Evolutionary conservation across 2,888 invertebrate genomes (phyloP), one percentile per base, ranked within the genome.

Genomic region (Eledona agricola): DNA sequence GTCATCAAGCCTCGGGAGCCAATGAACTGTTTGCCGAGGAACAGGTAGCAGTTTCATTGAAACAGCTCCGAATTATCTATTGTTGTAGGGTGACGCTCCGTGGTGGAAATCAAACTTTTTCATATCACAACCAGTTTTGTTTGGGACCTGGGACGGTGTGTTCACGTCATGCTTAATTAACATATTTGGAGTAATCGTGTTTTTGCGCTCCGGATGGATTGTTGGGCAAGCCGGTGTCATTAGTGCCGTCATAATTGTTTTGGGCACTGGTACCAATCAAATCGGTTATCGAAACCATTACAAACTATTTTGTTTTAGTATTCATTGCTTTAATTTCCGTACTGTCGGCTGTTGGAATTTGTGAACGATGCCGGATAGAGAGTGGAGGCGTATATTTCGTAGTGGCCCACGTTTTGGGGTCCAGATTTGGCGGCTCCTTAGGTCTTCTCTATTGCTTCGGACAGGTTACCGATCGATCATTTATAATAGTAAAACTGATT

Each of bases 81-180:
- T 9, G 17, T 16, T 38, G 16, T 28, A 89, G 89, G 88, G 86
- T 60, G 85, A 88, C 68, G 86, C 87, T 60, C 92, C 93, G 37
- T 96, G 96, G 96, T 96, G 95, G 95, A 92, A 94, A 77, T 89
- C 94, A 16, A 95, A 96, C 73, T 96, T 97, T 77, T 95, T 97
- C 73, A 89, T 97, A 77, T 93, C 94, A 17, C 93, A 96, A 76
- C 96, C 95, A 19, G 91, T 96, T 42, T 79, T 96, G 38, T 97
- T 98, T 80, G 96, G 97, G 6, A 95, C 96, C 1, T 97, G 94
- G 93, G 97, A 97, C 78, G 97, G 97, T 58, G 97, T 98, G 3
- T 98, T 96, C 74, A 96, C 96, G 45, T 95, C 96, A 38, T 96
- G 96, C 73, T 86, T 98, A 68, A 95, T 97, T 71, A 97, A 97